Percentiles rank a stretch among this genome's conserved stretches.
phyloP scores from a whole-genome alignment of 2,797 vertebrate species.

The Myotis vivesi region DNA sequence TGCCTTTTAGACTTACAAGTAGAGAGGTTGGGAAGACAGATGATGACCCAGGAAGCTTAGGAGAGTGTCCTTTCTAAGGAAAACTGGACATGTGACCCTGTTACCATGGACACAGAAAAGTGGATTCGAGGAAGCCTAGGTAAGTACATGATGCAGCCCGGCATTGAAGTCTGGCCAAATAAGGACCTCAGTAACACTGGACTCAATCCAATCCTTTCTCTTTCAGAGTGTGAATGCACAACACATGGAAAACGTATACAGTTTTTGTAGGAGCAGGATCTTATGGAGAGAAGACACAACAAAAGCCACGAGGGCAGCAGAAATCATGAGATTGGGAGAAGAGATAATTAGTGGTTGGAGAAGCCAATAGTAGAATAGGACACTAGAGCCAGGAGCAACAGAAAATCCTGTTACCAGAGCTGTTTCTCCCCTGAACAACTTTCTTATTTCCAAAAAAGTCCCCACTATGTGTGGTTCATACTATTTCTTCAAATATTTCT shows the following conservation, averaged over 20 bases:
- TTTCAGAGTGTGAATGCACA: neutral
- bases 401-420: neutral
- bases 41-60: neutral
- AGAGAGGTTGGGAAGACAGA: neutral
- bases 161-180: neutral
- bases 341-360: neutral
- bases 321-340: neutral
- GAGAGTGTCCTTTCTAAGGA: neutral
- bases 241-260: neutral
- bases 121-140: neutral
- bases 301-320: neutral
- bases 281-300: neutral
- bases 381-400: neutral
- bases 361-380: neutral
- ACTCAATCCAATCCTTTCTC: neutral
- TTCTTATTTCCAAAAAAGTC: neutral
- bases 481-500: neutral
- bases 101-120: neutral
- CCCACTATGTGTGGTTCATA: neutral
- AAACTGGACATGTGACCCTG: neutral
- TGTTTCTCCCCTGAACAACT: neutral
- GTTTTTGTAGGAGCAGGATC: neutral
- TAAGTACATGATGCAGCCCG: neutral
- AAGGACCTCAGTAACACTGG: neutral
- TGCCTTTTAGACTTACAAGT: neutral